Conservation (phyloP, 2,113 vertebrate genomes). For the Okapia johnstoni region DNA sequence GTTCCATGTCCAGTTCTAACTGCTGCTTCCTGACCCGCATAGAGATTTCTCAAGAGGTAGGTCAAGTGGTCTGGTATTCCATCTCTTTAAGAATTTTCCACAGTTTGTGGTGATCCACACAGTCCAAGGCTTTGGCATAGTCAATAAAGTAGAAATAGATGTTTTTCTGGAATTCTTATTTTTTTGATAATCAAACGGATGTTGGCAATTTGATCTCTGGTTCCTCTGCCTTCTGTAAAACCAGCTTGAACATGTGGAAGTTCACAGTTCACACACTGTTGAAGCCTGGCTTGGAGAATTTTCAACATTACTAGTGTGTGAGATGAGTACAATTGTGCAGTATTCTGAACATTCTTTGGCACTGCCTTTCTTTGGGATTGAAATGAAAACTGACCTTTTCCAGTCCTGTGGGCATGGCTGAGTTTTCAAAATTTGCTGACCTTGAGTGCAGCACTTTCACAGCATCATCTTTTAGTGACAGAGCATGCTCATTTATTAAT, state of each 20-base stretch:
- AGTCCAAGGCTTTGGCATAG: neutral
- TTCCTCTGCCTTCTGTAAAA: neutral
- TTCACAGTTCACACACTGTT: neutral
- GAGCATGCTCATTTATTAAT: conserved; percentile 74
- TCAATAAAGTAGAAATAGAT: neutral
- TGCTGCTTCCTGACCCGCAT: neutral
- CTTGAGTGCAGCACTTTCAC: neutral
- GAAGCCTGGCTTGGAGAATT: neutral
- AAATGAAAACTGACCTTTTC: neutral
- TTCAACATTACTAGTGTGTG: neutral
- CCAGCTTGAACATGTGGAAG: neutral
- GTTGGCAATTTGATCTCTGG: neutral
- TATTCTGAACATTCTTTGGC: neutral
- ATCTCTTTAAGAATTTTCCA: neutral
- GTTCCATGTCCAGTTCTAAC: neutral
- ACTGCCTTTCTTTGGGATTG: neutral
- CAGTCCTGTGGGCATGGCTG: neutral
- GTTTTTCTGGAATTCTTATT: neutral
- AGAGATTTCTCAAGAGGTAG: neutral
- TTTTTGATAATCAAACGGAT: neutral
- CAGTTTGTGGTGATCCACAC: neutral
- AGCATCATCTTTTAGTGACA: conserved; percentile 56
- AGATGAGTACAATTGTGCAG: neutral
- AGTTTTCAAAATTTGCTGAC: neutral
- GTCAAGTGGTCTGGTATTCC: neutral